These are phyloP conservation scores for Drosophila sproati DNA, from an alignment of 1,140 invertebrate species.

Conservation along the genomic window DNA sequence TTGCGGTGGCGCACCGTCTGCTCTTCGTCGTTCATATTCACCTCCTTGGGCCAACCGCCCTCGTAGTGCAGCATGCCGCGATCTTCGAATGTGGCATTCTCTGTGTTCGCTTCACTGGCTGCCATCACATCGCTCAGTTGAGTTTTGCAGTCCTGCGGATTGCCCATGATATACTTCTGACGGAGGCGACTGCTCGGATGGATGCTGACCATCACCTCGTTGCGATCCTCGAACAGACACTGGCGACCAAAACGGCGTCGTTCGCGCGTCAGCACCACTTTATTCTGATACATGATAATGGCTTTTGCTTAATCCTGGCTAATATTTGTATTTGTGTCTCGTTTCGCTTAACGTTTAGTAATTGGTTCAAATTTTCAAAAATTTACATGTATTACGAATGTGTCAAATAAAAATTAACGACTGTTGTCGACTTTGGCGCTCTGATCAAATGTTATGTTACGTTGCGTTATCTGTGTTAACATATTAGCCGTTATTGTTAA, in stretches of 20 bases:
- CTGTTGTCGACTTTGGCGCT: not conserved
- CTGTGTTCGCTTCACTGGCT: conserved; percentile 87
- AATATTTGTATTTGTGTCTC: not conserved
- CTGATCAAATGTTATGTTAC: not conserved
- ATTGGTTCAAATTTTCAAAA: not conserved
- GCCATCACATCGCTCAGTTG: conserved; percentile 88
- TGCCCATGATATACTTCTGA: conserved; percentile 89
- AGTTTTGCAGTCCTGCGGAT: conserved; percentile 87
- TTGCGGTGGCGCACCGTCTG: conserved; percentile 93
- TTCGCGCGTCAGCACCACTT: conserved; percentile 85
- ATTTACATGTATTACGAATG: not conserved
- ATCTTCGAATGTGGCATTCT: conserved; percentile 84
- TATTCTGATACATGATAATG: conserved; percentile 60
- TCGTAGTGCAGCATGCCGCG: conserved; percentile 94
- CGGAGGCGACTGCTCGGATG: conserved; percentile 84
- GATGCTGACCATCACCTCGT: conserved; percentile 91
- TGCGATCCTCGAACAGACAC: conserved; percentile 90
- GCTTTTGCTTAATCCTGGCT: not conserved
- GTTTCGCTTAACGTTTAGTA: not conserved
- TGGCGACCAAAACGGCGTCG: conserved; percentile 89
- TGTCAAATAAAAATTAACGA: not conserved
- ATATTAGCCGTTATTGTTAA: not conserved
- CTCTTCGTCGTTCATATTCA: conserved; percentile 94
- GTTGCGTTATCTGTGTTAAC: not conserved
- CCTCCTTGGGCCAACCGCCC: conserved; percentile 97